Evolutionary conservation across 2,113 vertebrate species (phyloP).

Genomic region (Nesoenas mayeri): DNA sequence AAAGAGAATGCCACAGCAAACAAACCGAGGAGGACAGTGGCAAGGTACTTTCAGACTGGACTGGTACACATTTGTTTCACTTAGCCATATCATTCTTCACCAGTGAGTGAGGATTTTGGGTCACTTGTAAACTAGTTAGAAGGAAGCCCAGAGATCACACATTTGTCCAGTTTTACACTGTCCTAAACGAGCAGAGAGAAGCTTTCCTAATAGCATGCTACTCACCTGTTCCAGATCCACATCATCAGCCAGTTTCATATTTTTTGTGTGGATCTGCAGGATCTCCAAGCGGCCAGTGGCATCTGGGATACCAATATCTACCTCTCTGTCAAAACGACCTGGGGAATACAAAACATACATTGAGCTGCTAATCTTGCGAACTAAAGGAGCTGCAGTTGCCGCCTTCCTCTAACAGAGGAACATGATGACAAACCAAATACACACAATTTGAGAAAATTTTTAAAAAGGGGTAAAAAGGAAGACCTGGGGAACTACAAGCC

Average conservation of each 20-base stretch:
- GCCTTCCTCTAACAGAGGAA: not conserved
- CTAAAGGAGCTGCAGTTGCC: not conserved
- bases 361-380: not conserved
- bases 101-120: not conserved
- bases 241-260: slow-evolving; percentile 97
- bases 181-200: not conserved
- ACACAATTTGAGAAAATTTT: not conserved
- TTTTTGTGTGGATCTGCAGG: slow-evolving; percentile 98
- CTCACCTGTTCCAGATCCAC: slow-evolving; percentile 97
- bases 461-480: too few relatives aligned
- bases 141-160: not conserved
- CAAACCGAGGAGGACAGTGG: not conserved
- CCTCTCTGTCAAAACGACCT: slow-evolving; percentile 98
- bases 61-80: not conserved
- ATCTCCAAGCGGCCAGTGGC: slow-evolving; percentile 96
- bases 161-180: not conserved
- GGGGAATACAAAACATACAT: not conserved
- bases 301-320: slow-evolving; percentile 97
- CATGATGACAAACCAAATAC: not conserved
- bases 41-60: not conserved
- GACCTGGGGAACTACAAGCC: too few relatives aligned
- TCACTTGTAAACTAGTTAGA: not conserved
- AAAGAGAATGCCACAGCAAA: not conserved
- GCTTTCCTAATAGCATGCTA: not conserved
- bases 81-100: not conserved